Base-by-base conservation (phyloP, 2,797 vertebrate species). In the Chelon auratus region DNA sequence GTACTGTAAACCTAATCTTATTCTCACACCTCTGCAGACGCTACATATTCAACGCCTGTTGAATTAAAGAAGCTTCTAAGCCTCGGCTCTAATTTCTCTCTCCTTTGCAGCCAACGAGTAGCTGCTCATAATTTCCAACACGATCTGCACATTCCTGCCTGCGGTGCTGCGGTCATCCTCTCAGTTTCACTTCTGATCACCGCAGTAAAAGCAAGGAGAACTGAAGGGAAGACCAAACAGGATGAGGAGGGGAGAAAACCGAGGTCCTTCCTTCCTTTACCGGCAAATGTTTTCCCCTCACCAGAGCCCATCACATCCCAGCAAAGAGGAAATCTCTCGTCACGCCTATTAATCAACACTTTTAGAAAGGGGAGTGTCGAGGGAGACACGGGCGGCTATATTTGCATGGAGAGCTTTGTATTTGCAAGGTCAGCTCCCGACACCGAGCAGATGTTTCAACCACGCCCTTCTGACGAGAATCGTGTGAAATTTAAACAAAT, bases 161-260 rank as follows among this genome's bases (percentile, higher is more conserved):
- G 39, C 57, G 56, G 48, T 42, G n/a, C 48, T 26, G 5, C 47
- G 30, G 24, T 55, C 51, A 51, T 20, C 9, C 37, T 52, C 18
- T 22, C n/a, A 24, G 45, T 62, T 33, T 15, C 59, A 68, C 64
- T 63, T 56, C 12, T 69, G 59, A 54, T 75, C 51, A 37, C 22
- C 61, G 33, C n/a, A 47, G 54, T n/a, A 4, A 68, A 64, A 68
- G 42, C 12, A 33, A 30, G 36, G 42, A 63, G 45, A 58, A 53
- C 1, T 22, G 30, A 87, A 48, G 18, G 12, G 14, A 61, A 53
- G 52, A 60, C 54, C 68, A 84, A 90, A 94, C 92, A 92, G 92
- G 92, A 93, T 78, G 63, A 88, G 87, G 72, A 80, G 86, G 81
- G 30, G 30, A 33, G 83, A 84, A 90, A 89, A 72, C 7, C 15